A percentile compares a stretch with the other conserved stretches of the same genome.
phyloP scores from a whole-genome alignment of 2,888 invertebrate species.

The Rhagophthalmus giganteus region DNA sequence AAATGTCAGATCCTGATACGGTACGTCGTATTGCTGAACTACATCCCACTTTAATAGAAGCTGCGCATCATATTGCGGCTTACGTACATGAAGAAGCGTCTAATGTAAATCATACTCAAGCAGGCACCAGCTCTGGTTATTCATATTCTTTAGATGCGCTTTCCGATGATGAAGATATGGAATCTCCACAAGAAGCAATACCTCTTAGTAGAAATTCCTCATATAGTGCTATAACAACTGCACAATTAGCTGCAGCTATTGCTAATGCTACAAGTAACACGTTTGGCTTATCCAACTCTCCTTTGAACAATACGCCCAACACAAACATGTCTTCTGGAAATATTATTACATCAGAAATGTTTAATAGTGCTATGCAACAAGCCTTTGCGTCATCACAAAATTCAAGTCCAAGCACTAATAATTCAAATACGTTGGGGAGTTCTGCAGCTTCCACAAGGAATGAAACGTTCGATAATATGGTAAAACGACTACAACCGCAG shows the following conservation, averaged over 20 bases:
- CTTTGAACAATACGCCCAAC: no score
- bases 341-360: constrained; percentile 77
- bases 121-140: constrained; percentile 57
- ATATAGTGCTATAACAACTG: constrained; percentile 66
- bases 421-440: constrained; percentile 16
- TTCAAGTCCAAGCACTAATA: constrained; percentile 34
- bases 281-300: constrained; percentile 43
- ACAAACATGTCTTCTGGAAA: no score
- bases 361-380: constrained; percentile 75
- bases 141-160: constrained; percentile 60
- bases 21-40: constrained; percentile 68
- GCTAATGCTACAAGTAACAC: constrained; percentile 60
- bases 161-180: constrained; percentile 62
- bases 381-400: constrained; percentile 58
- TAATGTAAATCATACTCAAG: constrained; percentile 59
- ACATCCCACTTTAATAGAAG: constrained; percentile 72
- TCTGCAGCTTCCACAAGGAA: constrained; percentile 32
- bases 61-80: constrained; percentile 68
- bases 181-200: constrained; percentile 43
- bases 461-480: constrained; percentile 45
- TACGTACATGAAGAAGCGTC: constrained; percentile 59
- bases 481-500: constrained; percentile 59
- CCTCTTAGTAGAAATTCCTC: constrained; percentile 49
- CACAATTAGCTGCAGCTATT: constrained; percentile 74
- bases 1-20: constrained; percentile 69